A percentile compares a stretch with the other conserved stretches of the same genome.
These are phyloP conservation scores for Melospiza georgiana DNA, from an alignment of 2,113 vertebrate species.

Conservation along the genomic window DNA sequence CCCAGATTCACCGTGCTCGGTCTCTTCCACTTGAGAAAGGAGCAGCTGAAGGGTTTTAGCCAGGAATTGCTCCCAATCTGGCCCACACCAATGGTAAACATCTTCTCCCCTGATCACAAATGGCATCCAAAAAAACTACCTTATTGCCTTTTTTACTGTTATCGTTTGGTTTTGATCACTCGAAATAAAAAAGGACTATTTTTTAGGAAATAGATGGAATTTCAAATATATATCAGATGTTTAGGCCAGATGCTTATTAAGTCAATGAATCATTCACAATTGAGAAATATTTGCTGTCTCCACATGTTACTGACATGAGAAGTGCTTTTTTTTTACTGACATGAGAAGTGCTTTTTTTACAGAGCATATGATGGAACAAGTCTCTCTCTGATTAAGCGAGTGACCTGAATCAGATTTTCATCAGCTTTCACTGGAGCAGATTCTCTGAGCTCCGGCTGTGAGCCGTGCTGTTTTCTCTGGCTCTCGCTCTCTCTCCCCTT, in stretches of 20 bases:
- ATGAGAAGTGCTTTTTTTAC: slow-evolving; percentile 2
- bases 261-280: slow-evolving; percentile 35
- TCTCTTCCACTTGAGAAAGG: background rate
- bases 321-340: slow-evolving; percentile 37
- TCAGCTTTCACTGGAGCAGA: background rate
- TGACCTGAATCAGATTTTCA: slow-evolving; percentile 3
- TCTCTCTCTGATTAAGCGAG: background rate
- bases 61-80: background rate
- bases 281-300: slow-evolving; percentile 41
- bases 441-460: background rate
- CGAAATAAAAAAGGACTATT: background rate
- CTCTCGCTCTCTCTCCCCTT: background rate
- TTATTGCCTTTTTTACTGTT: background rate
- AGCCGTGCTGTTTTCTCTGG: background rate
- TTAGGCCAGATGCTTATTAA: slow-evolving; percentile 34
- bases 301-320: slow-evolving; percentile 29
- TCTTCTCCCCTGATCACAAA: background rate
- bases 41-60: background rate
- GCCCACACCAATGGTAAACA: background rate
- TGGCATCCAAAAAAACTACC: background rate
- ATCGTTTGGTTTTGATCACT: slow-evolving; percentile 8
- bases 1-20: accelerated
- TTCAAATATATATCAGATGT: slow-evolving; percentile 37
- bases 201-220: slow-evolving; percentile 22
- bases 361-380: background rate